These are phyloP conservation scores for Caenorhabditis macrosperma DNA, from an alignment of 2,888 invertebrate genomes.

Conservation along the genomic window DNA sequence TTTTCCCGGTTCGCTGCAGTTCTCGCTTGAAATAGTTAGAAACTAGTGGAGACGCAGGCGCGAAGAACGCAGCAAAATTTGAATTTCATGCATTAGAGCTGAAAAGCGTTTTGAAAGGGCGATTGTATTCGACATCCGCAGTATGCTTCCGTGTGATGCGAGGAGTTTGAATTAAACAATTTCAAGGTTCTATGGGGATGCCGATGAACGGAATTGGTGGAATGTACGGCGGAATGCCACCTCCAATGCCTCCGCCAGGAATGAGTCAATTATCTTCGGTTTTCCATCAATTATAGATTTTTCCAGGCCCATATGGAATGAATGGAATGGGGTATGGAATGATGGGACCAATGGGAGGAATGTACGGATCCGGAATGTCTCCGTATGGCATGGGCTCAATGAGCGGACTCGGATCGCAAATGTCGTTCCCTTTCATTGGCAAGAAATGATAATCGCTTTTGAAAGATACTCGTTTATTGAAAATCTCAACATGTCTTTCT, in stretches of 20 bases:
- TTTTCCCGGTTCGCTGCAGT: too few relatives aligned
- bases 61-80: too few relatives aligned
- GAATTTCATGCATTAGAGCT: too few relatives aligned
- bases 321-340: slow-evolving; percentile 48
- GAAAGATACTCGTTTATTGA: slow-evolving; percentile 2
- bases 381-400: slow-evolving; percentile 54
- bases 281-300: neutral
- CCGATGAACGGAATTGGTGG: slow-evolving; percentile 45
- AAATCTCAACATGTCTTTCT: slow-evolving; percentile 36
- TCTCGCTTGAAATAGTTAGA: too few relatives aligned
- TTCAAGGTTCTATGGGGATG: slow-evolving; percentile 49
- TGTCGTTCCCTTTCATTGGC: slow-evolving; percentile 55
- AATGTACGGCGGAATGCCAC: slow-evolving; percentile 59
- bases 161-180: too few relatives aligned
- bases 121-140: neutral
- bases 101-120: too few relatives aligned
- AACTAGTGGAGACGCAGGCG: too few relatives aligned
- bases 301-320: slow-evolving; percentile 52
- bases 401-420: slow-evolving; percentile 43
- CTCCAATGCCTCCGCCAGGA: slow-evolving; percentile 56
- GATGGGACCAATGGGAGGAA: slow-evolving; percentile 47
- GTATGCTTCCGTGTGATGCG: too few relatives aligned
- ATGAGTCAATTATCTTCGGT: slow-evolving; percentile 26
- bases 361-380: slow-evolving; percentile 55
- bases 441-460: slow-evolving; percentile 24